Evolutionary conservation across 2,113 vertebrate species (phyloP).

Genomic region (Xenus cinereus): DNA sequence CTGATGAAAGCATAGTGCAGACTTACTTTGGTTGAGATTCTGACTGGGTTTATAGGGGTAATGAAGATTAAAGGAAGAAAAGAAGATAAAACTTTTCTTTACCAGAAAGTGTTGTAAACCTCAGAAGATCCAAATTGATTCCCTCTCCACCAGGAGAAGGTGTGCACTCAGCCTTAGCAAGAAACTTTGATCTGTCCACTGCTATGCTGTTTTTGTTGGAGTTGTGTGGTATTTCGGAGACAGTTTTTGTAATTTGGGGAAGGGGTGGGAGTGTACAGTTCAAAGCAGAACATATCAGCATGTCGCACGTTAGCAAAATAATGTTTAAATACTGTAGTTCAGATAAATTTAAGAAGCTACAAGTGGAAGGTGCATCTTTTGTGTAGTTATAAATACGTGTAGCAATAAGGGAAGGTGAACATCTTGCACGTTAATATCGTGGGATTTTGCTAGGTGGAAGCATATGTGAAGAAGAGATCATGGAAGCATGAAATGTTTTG

Average conservation of each 20-base stretch:
- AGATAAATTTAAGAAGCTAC: background rate
- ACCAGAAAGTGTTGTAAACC: background rate
- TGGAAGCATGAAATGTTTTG: background rate
- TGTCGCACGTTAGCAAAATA: background rate
- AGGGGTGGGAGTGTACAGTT: background rate
- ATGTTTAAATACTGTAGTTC: background rate
- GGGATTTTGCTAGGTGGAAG: background rate
- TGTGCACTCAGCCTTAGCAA: background rate
- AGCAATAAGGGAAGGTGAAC: background rate
- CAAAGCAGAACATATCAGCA: background rate
- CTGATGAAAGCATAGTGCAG: background rate
- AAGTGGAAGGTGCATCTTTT: background rate
- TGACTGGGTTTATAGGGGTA: background rate
- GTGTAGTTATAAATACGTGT: background rate
- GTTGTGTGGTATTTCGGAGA: background rate
- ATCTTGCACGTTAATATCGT: background rate
- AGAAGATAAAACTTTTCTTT: background rate
- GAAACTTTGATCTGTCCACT: background rate
- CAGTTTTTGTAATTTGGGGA: background rate
- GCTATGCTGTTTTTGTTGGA: background rate
- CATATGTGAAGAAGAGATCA: background rate
- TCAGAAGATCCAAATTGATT: background rate
- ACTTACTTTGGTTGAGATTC: background rate
- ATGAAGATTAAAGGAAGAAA: background rate
- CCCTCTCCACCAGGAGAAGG: background rate